A percentile compares a stretch with the other conserved stretches of the same genome.
phyloP scores from a whole-genome alignment of 2,888 invertebrate species.

The Zygogramma bicolorata region DNA sequence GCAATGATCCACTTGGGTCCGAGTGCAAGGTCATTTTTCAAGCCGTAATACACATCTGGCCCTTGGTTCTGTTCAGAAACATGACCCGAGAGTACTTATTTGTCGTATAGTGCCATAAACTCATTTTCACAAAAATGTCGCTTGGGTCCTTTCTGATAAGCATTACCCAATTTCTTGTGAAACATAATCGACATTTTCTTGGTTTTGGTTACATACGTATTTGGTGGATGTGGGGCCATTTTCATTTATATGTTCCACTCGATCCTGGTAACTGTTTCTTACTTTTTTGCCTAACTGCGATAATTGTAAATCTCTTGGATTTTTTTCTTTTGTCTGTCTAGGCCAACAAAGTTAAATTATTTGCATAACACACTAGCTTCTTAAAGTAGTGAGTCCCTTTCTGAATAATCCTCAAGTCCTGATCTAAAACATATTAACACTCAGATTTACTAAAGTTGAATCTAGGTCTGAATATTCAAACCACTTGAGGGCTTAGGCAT shows the following conservation, averaged over 20 bases:
- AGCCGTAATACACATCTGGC: too few species aligned
- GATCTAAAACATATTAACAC: not conserved
- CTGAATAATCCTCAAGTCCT: not conserved
- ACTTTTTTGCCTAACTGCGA: not conserved
- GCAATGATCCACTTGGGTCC: too few species aligned
- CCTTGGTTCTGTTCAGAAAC: too few species aligned
- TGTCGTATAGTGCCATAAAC: too few species aligned
- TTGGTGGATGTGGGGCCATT: not conserved
- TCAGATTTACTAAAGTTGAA: not conserved
- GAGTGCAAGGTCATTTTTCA: too few species aligned
- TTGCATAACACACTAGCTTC: not conserved
- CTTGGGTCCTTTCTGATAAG: too few species aligned
- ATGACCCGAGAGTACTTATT: too few species aligned
- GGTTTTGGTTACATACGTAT: not conserved
- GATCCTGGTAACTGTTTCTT: not conserved
- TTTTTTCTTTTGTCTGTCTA: not conserved
- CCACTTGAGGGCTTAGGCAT: not conserved
- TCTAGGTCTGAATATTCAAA: not conserved
- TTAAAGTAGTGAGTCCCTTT: not conserved
- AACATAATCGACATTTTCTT: too few species aligned
- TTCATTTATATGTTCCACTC: not conserved
- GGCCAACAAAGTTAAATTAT: not conserved
- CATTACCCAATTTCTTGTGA: too few species aligned
- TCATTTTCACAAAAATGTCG: too few species aligned
- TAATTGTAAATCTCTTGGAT: not conserved